phyloP scores from a whole-genome alignment of 2,797 vertebrate genomes.

The Merluccius polli region DNA sequence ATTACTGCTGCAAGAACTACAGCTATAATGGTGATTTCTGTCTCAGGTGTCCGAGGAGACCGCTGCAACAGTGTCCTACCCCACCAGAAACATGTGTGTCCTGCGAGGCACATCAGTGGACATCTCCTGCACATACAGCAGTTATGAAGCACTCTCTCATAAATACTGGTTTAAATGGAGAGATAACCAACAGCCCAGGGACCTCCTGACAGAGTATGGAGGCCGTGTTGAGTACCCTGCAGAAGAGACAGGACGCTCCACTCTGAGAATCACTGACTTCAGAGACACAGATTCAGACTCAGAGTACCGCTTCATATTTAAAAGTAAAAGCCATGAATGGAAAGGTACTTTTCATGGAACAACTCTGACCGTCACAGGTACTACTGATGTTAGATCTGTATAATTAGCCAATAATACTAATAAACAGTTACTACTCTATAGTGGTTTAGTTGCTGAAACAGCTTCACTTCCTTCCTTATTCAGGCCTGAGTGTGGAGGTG shows the following conservation, averaged over 20 bases:
- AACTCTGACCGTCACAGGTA: background rate
- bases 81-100: background rate
- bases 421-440: background rate
- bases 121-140: background rate
- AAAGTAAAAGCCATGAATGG: no score
- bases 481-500: constrained; percentile 6
- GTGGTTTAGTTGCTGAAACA: background rate
- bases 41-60: background rate
- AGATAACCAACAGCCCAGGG: background rate
- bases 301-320: background rate
- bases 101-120: background rate
- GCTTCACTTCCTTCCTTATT: background rate
- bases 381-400: background rate
- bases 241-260: no score
- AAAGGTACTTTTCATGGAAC: background rate
- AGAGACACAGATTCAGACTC: background rate
- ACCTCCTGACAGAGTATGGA: no score
- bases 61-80: background rate
- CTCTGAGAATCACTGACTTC: background rate
- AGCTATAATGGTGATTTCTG: no score
- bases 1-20: no score
- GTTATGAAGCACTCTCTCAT: no score
- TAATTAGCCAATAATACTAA: background rate
- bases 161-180: background rate
- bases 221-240: no score